Conservation (phyloP, 2,797 vertebrate genomes). For the Parotocinclus haroldoi region DNA sequence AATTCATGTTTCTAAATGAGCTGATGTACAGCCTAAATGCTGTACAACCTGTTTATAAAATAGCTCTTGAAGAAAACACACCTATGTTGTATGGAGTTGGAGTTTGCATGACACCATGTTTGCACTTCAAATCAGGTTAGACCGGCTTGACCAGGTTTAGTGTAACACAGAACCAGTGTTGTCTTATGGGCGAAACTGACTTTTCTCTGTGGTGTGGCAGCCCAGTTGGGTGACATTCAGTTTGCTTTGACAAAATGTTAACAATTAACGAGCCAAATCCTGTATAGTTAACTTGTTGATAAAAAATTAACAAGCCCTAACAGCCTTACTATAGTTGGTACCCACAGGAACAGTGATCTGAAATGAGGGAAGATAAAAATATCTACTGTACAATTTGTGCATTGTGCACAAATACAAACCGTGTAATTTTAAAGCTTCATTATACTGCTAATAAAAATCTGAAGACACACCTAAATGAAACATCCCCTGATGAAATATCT, state of each 20-base stretch:
- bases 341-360: too few species aligned
- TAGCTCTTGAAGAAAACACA: too few species aligned
- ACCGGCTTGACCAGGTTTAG: constrained; percentile 56
- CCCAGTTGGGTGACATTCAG: background rate
- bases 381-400: too few species aligned
- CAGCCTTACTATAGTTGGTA: background rate
- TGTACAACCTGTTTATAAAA: too few species aligned
- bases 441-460: too few species aligned
- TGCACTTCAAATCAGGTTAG: constrained; percentile 26
- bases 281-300: constrained; percentile 1
- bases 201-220: background rate
- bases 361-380: too few species aligned
- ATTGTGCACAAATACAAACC: too few species aligned
- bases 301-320: constrained; percentile 19
- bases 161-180: background rate
- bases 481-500: too few species aligned
- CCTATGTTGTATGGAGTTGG: background rate
- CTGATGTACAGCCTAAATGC: too few species aligned
- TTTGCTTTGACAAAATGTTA: constrained; percentile 2
- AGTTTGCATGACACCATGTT: background rate
- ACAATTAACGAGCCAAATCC: constrained; percentile 22
- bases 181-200: background rate
- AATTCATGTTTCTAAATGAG: too few species aligned
- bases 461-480: too few species aligned
- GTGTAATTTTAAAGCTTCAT: too few species aligned